A percentile compares a stretch with the other conserved stretches of the same genome.
Conservation (phyloP, 1,140 invertebrate species). For the Caerostris darwini region DNA sequence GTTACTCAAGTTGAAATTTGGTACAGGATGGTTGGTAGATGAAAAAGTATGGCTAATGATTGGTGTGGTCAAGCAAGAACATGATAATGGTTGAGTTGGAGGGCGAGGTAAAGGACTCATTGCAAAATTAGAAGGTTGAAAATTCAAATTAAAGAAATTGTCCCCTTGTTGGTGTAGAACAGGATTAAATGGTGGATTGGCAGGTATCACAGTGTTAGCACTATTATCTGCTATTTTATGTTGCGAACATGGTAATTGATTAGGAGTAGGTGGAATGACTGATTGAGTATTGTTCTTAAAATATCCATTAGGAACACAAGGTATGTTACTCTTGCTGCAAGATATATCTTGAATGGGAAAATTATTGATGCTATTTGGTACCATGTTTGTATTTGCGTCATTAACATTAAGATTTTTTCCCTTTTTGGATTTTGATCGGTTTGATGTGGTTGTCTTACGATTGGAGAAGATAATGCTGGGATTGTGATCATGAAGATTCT, state of each 20-base stretch:
- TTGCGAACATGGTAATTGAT: conserved; percentile 59
- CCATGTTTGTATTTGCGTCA: conserved; percentile 47
- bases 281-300: conserved; percentile 66
- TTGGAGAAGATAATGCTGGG: conserved; percentile 33
- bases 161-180: conserved; percentile 81
- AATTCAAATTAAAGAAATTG: conserved; percentile 82
- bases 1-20: conserved; percentile 82
- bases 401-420: conserved; percentile 6
- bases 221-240: conserved; percentile 61
- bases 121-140: conserved; percentile 81
- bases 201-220: conserved; percentile 50
- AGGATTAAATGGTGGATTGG: conserved; percentile 80
- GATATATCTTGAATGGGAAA: conserved; percentile 28
- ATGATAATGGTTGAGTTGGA: conserved; percentile 77
- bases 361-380: conserved; percentile 48
- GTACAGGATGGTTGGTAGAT: conserved; percentile 81
- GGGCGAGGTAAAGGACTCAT: conserved; percentile 81
- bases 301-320: conserved; percentile 66
- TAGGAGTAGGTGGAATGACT: conserved; percentile 53
- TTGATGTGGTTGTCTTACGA: conserved; percentile 61
- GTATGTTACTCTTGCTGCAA: conserved; percentile 52
- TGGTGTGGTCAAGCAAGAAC: conserved; percentile 78
- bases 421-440: conserved; percentile 67
- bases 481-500: conserved; percentile 57
- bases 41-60: conserved; percentile 80